Base-by-base conservation (phyloP, 1,140 invertebrate genomes). In the Bombyx mori region DNA sequence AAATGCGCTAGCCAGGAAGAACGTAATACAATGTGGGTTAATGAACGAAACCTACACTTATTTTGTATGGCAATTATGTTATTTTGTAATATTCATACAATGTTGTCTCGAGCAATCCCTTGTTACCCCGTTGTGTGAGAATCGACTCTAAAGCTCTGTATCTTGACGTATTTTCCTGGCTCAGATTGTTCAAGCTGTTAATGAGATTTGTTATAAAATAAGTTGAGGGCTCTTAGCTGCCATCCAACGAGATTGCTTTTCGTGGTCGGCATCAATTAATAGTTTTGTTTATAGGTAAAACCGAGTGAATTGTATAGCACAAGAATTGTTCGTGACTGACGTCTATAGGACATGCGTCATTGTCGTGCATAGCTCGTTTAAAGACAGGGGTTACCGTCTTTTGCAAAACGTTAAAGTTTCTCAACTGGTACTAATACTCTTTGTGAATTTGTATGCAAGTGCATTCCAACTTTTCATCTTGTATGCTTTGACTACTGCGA, bases 191-290 rank as follows among this genome's bases (percentile, higher is more conserved):
- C 44, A 45, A 53, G 63, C 72, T 67, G 75, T 82, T 81, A 80
- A 81, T 77, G 77, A 78, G 72, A 65, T 76, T 73, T 74, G 75
- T 79, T 82, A 78, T 82, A 85, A 80, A 81, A 75, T 78, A 76
- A 77, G 65, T 64, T 71, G 73, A 75, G 68, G 68, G 74, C 73
- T 65, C 60, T 82, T 77, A 84, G 75, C 77, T 82, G 73, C 77
- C 77, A 82, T 72, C 71, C 71, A 59, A 69, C 62, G 71, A 77
- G 75, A 84, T 84, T 84, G 78, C 76, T 79, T 81, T 84, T 82
- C 78, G 81, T 76, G 77, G 69, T 68, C 64, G 65, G 62, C 56
- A 56, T 71, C 64, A 68, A 72, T 72, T 69, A 73, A 73, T 73
- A 70, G 26, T 35, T 60, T 68, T 69, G 69, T 75, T 75, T 75